These are phyloP conservation scores for Ochropleura plecta DNA, from an alignment of 2,888 invertebrate species.

Conservation along the genomic window DNA sequence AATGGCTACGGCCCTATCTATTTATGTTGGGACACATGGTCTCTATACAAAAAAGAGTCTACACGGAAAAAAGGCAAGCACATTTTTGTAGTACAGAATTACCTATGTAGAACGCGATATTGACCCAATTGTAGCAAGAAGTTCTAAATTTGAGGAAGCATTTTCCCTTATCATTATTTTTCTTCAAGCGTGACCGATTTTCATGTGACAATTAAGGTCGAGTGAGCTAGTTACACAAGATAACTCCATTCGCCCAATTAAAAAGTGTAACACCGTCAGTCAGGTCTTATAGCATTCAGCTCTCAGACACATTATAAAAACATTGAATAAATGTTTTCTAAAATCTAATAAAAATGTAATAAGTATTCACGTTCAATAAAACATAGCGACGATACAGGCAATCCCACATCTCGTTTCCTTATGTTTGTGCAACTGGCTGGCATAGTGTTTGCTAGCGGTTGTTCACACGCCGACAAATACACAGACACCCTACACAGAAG, in stretches of 20 bases:
- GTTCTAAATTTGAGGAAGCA: slow-evolving; percentile 16
- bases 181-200: slow-evolving; percentile 52
- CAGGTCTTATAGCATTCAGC: slow-evolving; percentile 12
- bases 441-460: slow-evolving; percentile 71
- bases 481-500: slow-evolving; percentile 43
- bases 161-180: slow-evolving; percentile 62
- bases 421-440: slow-evolving; percentile 71
- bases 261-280: slow-evolving; percentile 29
- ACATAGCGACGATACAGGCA: slow-evolving; percentile 34
- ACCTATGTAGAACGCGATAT: slow-evolving; percentile 7
- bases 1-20: background rate
- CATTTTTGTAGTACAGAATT: background rate
- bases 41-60: background rate
- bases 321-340: slow-evolving; percentile 20
- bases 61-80: background rate
- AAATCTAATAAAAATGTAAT: slow-evolving; percentile 33
- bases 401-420: slow-evolving; percentile 54
- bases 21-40: background rate
- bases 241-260: slow-evolving; percentile 38
- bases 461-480: slow-evolving; percentile 69
- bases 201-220: slow-evolving; percentile 55
- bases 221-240: slow-evolving; percentile 37
- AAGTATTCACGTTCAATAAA: slow-evolving; percentile 50
- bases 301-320: slow-evolving; percentile 13
- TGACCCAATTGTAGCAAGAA: slow-evolving; percentile 2